Evolutionary conservation across 2,797 vertebrate species (phyloP), one percentile per base, ranked within the genome.

Genomic region (Lindbergichthys nudifrons): DNA sequence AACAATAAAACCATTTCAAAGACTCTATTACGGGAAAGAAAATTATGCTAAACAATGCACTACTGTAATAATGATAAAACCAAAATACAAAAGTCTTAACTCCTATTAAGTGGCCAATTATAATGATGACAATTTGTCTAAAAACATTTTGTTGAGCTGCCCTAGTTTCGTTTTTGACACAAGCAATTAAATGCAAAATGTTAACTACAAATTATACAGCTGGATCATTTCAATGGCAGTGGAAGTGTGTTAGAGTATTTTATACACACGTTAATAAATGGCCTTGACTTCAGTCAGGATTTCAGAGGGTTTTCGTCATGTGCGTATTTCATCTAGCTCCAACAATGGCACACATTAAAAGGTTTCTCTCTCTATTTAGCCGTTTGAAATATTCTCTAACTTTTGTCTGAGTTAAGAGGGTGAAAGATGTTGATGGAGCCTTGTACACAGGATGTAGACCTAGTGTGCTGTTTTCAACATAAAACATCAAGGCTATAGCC

Each of bases 291-390:
- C 69, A 89, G 47, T 86, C 52, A 0, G 62, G 63, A 87, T 92
- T 91, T 87, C 85, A 81, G 42, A 58, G 71, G n/a, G 64, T 88
- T 91, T 91, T 88, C 77, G 18, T 90, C 88, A 89, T 87, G 75
- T 65, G 58, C 68, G 67, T 1, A 39, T 85, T 86, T 88, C 70
- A 82, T 80, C 72, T 36, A 0, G 65, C 63, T 79, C 36, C 3
- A 89, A 89, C 87, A 89, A 87, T 72, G 45, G 63, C 5, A 19
- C 68, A 47, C 81, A 84, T 84, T 80, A 90, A 88, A 82, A 56
- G 48, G 48, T 52, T 81, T 78, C 63, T 4, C 39, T 77, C 64
- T 73, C 46, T 41, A 39, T 81, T 77, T 58, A 3, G 11, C 32
- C 53, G 5, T 60, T 64, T 86, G 74, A 85, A 74, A 83, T 53